Conservation (phyloP, 2,888 invertebrate genomes). For the Cremastinae sp. region DNA sequence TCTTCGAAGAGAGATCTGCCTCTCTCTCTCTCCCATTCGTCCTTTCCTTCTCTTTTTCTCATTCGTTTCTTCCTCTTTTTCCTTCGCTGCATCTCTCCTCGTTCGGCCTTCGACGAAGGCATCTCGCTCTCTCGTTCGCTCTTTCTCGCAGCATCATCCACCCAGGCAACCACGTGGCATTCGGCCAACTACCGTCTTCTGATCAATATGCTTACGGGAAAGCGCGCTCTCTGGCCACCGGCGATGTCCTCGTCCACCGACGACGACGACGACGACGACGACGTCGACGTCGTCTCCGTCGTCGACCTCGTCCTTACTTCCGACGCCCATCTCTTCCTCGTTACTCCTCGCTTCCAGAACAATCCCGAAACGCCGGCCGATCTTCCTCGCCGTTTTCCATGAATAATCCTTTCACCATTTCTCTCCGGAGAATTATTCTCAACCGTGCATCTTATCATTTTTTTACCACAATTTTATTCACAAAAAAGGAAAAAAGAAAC, state of each 20-base stretch:
- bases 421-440: too few relatives aligned
- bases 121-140: slow-evolving; percentile 35
- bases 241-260: slow-evolving; percentile 53
- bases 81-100: background rate
- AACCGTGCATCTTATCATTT: too few relatives aligned
- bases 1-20: background rate
- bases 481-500: too few relatives aligned
- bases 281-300: slow-evolving; percentile 30
- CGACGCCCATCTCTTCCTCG: background rate
- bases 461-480: too few relatives aligned
- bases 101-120: background rate
- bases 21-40: slow-evolving; percentile 1
- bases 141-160: slow-evolving; percentile 75
- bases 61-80: slow-evolving; percentile 22
- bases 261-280: slow-evolving; percentile 29
- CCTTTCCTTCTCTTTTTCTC: slow-evolving; percentile 11
- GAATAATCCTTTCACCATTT: too few relatives aligned
- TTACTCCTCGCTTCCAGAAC: too few relatives aligned
- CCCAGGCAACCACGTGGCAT: slow-evolving; percentile 78
- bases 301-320: background rate
- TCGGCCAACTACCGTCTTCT: slow-evolving; percentile 80
- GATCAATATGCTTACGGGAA: slow-evolving; percentile 80
- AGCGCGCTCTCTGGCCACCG: slow-evolving; percentile 63
- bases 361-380: too few relatives aligned
- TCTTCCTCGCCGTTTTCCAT: too few relatives aligned